phyloP scores from a whole-genome alignment of 2,888 invertebrate species.

The Apoda limacodes region DNA sequence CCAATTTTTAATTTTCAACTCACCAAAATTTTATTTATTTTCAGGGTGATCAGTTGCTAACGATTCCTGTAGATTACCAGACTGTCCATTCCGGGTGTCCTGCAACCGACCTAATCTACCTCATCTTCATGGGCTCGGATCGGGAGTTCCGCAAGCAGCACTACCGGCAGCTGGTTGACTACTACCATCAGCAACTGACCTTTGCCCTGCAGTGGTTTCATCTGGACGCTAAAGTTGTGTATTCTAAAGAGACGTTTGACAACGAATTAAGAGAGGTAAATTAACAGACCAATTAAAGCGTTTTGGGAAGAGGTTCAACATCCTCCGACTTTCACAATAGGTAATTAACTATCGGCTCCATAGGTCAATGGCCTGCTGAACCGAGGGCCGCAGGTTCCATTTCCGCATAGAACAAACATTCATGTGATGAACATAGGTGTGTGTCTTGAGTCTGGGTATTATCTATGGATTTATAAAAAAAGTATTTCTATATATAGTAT shows the following conservation, averaged over 20 bases:
- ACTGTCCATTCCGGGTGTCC: slow-evolving; percentile 30
- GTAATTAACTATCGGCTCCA: too few species aligned
- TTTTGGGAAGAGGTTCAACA: too few species aligned
- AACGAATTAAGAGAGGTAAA: slow-evolving; percentile 28
- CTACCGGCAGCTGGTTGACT: slow-evolving; percentile 26
- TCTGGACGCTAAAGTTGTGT: slow-evolving; percentile 26
- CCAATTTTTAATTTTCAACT: too few species aligned
- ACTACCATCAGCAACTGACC: slow-evolving; percentile 28
- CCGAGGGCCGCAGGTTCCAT: too few species aligned
- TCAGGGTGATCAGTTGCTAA: slow-evolving; percentile 22
- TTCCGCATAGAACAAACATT: too few species aligned
- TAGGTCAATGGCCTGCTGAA: too few species aligned
- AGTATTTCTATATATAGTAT: too few species aligned
- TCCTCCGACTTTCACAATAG: too few species aligned
- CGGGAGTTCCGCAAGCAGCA: slow-evolving; percentile 30
- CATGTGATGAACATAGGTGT: too few species aligned
- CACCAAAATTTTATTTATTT: slow-evolving; percentile 6
- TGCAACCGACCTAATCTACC: slow-evolving; percentile 31
- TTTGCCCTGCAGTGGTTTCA: slow-evolving; percentile 22
- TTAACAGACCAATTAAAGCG: too few species aligned
- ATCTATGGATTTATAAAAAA: too few species aligned
- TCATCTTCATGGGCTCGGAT: slow-evolving; percentile 34
- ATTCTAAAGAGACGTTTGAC: slow-evolving; percentile 29
- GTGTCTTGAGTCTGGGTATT: too few species aligned
- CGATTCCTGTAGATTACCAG: slow-evolving; percentile 34